Percentiles rank a stretch among this genome's conserved stretches.
Evolutionary conservation across 2,888 invertebrate genomes (phyloP).

Genomic region (Diarsia dahlii): DNA sequence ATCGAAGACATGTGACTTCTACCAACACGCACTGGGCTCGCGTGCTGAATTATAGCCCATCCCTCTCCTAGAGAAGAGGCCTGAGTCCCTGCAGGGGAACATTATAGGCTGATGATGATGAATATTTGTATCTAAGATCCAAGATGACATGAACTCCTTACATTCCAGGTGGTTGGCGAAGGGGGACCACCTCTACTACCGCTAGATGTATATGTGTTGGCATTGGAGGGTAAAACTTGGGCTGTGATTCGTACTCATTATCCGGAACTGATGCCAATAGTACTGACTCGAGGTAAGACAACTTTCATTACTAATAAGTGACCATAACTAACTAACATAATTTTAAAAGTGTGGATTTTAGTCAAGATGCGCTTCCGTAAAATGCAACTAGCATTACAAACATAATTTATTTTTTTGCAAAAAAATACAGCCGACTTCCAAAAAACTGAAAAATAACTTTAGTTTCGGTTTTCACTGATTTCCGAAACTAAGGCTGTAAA

Average conservation of each 20-base stretch:
- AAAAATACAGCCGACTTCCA: too few species aligned
- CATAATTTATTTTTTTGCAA: not conserved
- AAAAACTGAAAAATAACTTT: too few species aligned
- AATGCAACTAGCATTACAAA: not conserved
- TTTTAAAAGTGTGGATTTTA: not conserved
- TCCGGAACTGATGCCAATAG: slow-evolving; percentile 92
- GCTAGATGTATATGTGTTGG: slow-evolving; percentile 89
- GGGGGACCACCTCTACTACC: slow-evolving; percentile 83
- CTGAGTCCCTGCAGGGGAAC: too few species aligned
- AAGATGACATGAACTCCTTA: not conserved
- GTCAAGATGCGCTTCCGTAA: not conserved
- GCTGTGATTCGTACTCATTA: slow-evolving; percentile 92
- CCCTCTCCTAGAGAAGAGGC: too few species aligned
- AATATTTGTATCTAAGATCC: too few species aligned
- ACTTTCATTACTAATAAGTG: not conserved
- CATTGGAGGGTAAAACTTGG: slow-evolving; percentile 95
- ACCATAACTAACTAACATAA: too few species aligned
- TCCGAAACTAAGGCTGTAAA: too few species aligned
- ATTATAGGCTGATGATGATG: too few species aligned
- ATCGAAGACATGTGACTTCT: too few species aligned
- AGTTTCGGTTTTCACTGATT: too few species aligned
- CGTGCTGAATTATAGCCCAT: too few species aligned
- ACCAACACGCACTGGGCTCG: too few species aligned
- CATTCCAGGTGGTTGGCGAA: slow-evolving; percentile 84
- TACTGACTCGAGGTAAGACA: slow-evolving; percentile 87